Percentiles rank a stretch among this genome's conserved stretches.
Conservation (phyloP, 2,797 vertebrate species). For the Neosalanx taihuensis region DNA sequence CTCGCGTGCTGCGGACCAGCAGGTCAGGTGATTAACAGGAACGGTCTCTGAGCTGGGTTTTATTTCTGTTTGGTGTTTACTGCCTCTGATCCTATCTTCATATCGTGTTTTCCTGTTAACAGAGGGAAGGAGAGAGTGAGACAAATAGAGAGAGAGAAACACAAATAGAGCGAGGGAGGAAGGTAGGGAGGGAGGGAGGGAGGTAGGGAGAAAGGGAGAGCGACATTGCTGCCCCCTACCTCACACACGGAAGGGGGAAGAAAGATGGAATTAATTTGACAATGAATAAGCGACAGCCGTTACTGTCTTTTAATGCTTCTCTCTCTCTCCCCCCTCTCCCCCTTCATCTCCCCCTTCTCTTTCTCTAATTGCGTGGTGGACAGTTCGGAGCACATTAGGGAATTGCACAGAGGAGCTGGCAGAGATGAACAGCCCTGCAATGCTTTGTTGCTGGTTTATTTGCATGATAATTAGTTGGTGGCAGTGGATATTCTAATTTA, state of each 20-base stretch:
- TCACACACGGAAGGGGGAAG: slow-evolving; percentile 62
- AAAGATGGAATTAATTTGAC: slow-evolving; percentile 85
- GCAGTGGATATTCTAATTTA: slow-evolving; percentile 76
- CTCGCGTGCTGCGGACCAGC: slow-evolving; percentile 72
- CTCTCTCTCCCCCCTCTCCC: slow-evolving; percentile 42
- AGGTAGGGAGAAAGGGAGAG: slow-evolving; percentile 35
- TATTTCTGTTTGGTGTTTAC: slow-evolving; percentile 67
- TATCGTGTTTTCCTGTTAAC: slow-evolving; percentile 65
- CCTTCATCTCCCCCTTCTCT: slow-evolving; percentile 53
- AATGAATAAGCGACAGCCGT: slow-evolving; percentile 81
- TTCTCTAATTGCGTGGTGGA: slow-evolving; percentile 74
- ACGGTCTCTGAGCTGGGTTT: slow-evolving; percentile 70
- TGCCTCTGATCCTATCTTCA: background rate
- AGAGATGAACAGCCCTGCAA: slow-evolving; percentile 73
- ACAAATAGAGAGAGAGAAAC: background rate
- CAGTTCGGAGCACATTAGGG: slow-evolving; percentile 77
- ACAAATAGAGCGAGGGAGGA: slow-evolving; percentile 23
- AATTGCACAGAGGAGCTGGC: slow-evolving; percentile 72
- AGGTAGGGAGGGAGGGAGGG: slow-evolving; percentile 36
- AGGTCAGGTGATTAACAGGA: slow-evolving; percentile 82
- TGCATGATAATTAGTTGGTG: slow-evolving; percentile 83
- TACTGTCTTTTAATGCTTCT: slow-evolving; percentile 60
- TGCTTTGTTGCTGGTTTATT: slow-evolving; percentile 77
- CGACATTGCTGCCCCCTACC: slow-evolving; percentile 61
- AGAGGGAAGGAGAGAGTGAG: slow-evolving; percentile 31